Evolutionary conservation across 2,888 invertebrate species (phyloP).

Genomic region (Drosophila affinis): DNA sequence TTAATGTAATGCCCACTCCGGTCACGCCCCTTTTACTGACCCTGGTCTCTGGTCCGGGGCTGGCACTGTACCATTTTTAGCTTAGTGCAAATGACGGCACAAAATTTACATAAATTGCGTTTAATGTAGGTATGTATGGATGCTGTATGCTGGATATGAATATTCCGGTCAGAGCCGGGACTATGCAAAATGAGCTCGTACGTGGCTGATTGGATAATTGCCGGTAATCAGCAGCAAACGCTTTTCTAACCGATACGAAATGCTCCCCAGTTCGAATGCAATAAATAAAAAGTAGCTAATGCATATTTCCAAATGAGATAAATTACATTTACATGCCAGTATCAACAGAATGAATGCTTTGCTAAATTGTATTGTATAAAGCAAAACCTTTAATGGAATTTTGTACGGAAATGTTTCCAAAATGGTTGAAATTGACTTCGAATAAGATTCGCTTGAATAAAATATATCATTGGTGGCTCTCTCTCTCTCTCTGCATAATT

Average conservation of each 20-base stretch:
- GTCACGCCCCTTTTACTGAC: slow-evolving; percentile 31
- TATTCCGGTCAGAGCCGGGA: slow-evolving; percentile 22
- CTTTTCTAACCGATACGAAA: slow-evolving; percentile 11
- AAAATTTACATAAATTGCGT: slow-evolving; percentile 58
- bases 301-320: slow-evolving; percentile 10
- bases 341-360: too few species aligned
- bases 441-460: too few species aligned
- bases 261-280: not conserved
- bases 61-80: slow-evolving; percentile 24
- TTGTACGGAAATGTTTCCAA: too few species aligned
- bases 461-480: too few species aligned
- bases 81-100: slow-evolving; percentile 38
- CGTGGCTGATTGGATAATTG: slow-evolving; percentile 44
- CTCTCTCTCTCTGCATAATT: too few species aligned
- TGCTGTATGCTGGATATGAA: slow-evolving; percentile 19
- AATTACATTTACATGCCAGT: not conserved
- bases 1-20: slow-evolving; percentile 48
- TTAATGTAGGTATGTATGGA: slow-evolving; percentile 38
- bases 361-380: too few species aligned
- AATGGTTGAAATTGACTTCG: too few species aligned
- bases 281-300: slow-evolving; percentile 1
- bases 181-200: slow-evolving; percentile 29
- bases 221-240: slow-evolving; percentile 38
- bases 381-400: too few species aligned
- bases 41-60: not conserved